Evolutionary conservation across 1,140 invertebrate genomes (phyloP).

Genomic region (Tetramorium simillimum): DNA sequence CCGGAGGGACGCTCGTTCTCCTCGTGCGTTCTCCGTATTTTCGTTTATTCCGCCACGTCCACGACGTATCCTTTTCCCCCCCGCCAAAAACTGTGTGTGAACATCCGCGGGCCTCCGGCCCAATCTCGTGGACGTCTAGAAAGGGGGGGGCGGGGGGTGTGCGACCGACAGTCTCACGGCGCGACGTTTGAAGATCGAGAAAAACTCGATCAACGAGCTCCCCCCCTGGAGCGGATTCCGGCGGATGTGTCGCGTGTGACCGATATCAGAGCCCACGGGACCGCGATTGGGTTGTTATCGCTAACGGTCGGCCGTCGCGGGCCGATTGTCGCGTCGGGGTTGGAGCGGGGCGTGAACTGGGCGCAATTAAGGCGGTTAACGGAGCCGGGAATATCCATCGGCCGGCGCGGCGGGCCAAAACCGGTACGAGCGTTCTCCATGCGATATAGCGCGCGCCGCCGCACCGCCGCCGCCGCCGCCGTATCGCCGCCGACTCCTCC

Average conservation of each 20-base stretch:
- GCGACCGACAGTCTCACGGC: background rate
- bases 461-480: constrained; percentile 5
- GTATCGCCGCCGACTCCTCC: constrained; percentile 15
- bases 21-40: constrained; percentile 62
- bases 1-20: constrained; percentile 78
- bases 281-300: background rate
- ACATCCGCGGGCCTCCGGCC: background rate
- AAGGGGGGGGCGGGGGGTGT: background rate
- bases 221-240: background rate
- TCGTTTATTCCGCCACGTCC: background rate
- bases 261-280: background rate
- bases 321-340: constrained; percentile 12
- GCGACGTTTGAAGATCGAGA: background rate
- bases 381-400: constrained; percentile 77
- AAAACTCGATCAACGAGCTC: background rate
- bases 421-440: constrained; percentile 74
- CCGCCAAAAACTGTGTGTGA: background rate
- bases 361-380: constrained; percentile 76
- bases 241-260: background rate
- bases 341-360: constrained; percentile 51
- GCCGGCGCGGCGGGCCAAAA: constrained; percentile 68
- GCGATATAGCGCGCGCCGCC: constrained; percentile 67
- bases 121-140: background rate
- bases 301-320: background rate
- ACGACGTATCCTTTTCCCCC: background rate